Evolutionary conservation across 2,113 vertebrate species (phyloP).

Genomic region (Thymallus thymallus): DNA sequence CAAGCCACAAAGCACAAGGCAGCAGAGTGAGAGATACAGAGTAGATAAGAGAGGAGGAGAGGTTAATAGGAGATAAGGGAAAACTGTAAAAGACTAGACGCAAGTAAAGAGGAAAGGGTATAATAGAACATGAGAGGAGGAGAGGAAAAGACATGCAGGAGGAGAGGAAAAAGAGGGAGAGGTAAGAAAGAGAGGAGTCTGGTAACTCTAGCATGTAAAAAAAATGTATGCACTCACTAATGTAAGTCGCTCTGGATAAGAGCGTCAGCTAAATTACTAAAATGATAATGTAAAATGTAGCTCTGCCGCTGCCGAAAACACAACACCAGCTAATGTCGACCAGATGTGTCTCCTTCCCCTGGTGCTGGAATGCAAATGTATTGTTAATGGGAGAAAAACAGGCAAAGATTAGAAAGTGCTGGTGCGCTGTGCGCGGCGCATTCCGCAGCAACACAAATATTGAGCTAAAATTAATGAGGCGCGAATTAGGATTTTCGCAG

Average conservation of each 20-base stretch:
- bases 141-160: no score
- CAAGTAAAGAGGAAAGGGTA: neutral
- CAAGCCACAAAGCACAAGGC: no score
- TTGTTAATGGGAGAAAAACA: constrained; percentile 32
- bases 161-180: no score
- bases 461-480: constrained; percentile 31
- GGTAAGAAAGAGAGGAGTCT: neutral
- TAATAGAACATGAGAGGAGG: neutral
- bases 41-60: no score
- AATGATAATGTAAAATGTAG: no score
- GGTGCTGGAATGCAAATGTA: constrained; percentile 25
- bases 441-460: constrained; percentile 34
- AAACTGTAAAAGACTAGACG: no score
- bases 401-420: constrained; percentile 10
- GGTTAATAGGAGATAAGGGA: no score
- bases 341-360: constrained; percentile 38
- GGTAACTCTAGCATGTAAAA: constrained; percentile 45
- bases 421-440: constrained; percentile 8
- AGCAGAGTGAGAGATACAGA: no score
- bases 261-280: no score
- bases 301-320: constrained; percentile 42
- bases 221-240: no score
- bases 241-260: no score
- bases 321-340: constrained; percentile 45
- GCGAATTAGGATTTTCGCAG: constrained; percentile 11